Base-by-base conservation (phyloP, 2,888 invertebrate species). In the Abrostola tripartita region DNA sequence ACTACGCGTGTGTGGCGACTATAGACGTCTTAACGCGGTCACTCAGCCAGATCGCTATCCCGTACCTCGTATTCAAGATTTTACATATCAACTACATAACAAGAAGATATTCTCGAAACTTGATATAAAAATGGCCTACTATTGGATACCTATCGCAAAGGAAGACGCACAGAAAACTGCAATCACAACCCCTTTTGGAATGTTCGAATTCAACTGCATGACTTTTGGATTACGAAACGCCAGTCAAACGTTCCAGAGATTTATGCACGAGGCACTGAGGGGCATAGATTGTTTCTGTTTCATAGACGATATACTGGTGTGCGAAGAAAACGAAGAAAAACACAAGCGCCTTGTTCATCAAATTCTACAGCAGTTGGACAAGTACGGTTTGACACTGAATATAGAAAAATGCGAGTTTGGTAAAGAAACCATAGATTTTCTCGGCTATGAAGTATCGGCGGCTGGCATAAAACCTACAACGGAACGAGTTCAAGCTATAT, bases 371-470 rank as follows among this genome's bases (percentile, higher is more conserved):
- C 57, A 52, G 0, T 5, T 53, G 5, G 5, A 58, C 0, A 37
- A 52, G 9, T 58, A 63, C 12, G 63, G 63, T 5, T 6, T 63
- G 2, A 42, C 9, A 5, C 10, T 60, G 0, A 63, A 63, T 0
- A 6, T 52, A 7, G 51, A 42, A 35, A 62, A 62, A 10, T 62
- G 61, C 7, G 44, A 38, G 0, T 56, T 62, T 38, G 44, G 56
- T 0, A 44, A 44, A 9, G 14, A 41, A n/a, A 52, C 12, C 0
- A 37, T 61, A 7, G 10, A 61, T 1, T 61, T 55, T 2, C 55
- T 55, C 5, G 70, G 75, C 9, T 75, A 72, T 38, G 61, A 69
- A 57, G 68, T 75, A 37, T 62, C 73, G 4, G 8, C 7, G 0
- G 47, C 37, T 4, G 71, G 69, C 35, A 72, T 68, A 5, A 65